Base-by-base conservation (phyloP, 2,888 invertebrate species). In the Troides oblongomaculatus region DNA sequence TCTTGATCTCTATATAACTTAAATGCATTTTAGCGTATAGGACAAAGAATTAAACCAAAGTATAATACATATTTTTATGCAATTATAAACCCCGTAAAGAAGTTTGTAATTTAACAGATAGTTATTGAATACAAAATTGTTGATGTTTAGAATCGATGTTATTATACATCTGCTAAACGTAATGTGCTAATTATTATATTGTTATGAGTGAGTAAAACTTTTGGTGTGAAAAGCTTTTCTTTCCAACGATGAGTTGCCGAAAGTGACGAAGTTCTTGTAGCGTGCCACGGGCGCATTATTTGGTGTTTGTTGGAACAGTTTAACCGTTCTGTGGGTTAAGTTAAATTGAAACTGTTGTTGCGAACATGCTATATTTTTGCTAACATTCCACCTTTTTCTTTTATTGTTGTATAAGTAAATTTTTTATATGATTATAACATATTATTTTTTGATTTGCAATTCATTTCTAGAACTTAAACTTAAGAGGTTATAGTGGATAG, bases 271-370 rank as follows among this genome's bases (percentile, higher is more conserved):
- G 79, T 82, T 79, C 76, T 72, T 73, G 77, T 76, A 75, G 85
- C 86, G 84, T 86, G 85, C 76, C 84, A 71, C 69, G 72, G 77
- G 77, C 78, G 76, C 83, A 83, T 88, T 85, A 87, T 84, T 86
- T 82, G 82, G 82, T 84, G 83, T 84, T 85, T 80, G 80, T 79
- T 81, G 79, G 82, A 85, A 84, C 82, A 78, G 78, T 82, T 83
- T 80, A 84, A 81, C 82, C 80, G 77, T 80, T 78, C 78, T 75
- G 78, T 72, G 76, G 83, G 81, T 77, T 80, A 84, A 85, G 78
- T 88, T 86, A 85, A 85, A 87, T 88, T 85, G 82, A 87, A 88
- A 85, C 80, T 77, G 78, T 80, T 78, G 79, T 79, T 60, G 64
- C 64, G 39, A 25, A 64, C 70, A 70, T 60, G 70, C 79, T 77